phyloP scores from a whole-genome alignment of 2,888 invertebrate species.

The Oligia fasciuncula region DNA sequence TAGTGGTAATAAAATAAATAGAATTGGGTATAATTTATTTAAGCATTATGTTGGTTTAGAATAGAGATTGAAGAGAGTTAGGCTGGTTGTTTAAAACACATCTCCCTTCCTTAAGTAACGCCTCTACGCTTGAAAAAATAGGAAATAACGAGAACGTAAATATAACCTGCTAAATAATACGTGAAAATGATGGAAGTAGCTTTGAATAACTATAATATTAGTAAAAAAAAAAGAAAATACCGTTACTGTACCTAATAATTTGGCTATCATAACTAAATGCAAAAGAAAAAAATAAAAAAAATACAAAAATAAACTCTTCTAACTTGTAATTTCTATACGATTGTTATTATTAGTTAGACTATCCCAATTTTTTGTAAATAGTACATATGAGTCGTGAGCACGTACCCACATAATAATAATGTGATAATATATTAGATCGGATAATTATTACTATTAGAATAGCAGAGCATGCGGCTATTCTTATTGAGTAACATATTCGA shows the following conservation, averaged over 20 bases:
- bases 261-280: neutral
- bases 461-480: slow-evolving; percentile 19
- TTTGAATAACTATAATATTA: neutral
- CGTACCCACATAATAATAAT: slow-evolving; percentile 59
- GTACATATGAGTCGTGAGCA: slow-evolving; percentile 30
- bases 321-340: neutral
- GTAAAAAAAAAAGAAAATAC: neutral
- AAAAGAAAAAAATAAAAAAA: slow-evolving; percentile 15
- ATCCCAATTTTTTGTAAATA: slow-evolving; percentile 11
- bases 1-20: slow-evolving; percentile 21
- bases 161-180: slow-evolving; percentile 1
- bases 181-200: slow-evolving; percentile 26
- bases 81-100: slow-evolving; percentile 42
- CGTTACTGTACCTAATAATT: slow-evolving; percentile 14
- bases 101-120: slow-evolving; percentile 44
- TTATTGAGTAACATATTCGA: slow-evolving; percentile 12
- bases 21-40: slow-evolving; percentile 12
- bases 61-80: slow-evolving; percentile 12
- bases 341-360: neutral
- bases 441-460: slow-evolving; percentile 14
- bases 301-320: slow-evolving; percentile 34
- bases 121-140: neutral
- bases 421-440: slow-evolving; percentile 59
- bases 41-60: neutral
- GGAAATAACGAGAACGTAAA: neutral